These are phyloP conservation scores for Clarias magur DNA, from an alignment of 2,113 vertebrate species.

Conservation along the genomic window DNA sequence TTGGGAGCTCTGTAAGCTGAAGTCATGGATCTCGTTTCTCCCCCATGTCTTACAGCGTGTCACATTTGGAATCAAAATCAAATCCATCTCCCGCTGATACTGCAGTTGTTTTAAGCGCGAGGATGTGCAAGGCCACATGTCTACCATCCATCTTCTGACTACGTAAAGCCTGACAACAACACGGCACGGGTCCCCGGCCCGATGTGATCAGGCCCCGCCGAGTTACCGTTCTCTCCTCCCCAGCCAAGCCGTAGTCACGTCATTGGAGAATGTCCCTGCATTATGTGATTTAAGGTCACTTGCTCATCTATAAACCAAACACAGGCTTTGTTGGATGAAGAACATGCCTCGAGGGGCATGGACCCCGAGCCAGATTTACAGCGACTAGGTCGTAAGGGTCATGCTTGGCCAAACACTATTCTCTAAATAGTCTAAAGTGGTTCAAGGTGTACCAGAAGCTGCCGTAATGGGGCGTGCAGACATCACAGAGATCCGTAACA, in stretches of 20 bases:
- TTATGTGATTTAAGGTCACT: conserved; percentile 28
- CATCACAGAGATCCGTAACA: conserved; percentile 19
- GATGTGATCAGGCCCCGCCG: neutral
- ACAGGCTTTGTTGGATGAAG: neutral
- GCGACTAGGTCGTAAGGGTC: conserved; percentile 68
- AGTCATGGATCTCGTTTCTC: conserved; percentile 32
- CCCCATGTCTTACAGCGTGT: conserved; percentile 22
- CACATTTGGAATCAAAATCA: conserved; percentile 34
- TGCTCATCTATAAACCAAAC: neutral
- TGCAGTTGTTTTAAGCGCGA: neutral
- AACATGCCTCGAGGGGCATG: conserved; percentile 19
- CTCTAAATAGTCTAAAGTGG: conserved; percentile 39
- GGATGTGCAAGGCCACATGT: conserved; percentile 25
- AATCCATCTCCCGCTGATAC: conserved; percentile 38
- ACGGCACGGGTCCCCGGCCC: neutral
- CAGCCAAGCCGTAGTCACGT: neutral
- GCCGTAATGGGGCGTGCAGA: neutral
- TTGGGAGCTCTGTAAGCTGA: conserved; percentile 30
- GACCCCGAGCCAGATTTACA: conserved; percentile 42
- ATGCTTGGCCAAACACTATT: conserved; percentile 56
- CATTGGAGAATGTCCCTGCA: conserved; percentile 4
- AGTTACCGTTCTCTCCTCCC: neutral
- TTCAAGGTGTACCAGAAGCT: conserved; percentile 14
- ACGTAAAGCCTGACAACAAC: neutral
- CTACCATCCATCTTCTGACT: conserved; percentile 29